phyloP scores from a whole-genome alignment of 2,888 invertebrate species.

The Stenodera caucasica region DNA sequence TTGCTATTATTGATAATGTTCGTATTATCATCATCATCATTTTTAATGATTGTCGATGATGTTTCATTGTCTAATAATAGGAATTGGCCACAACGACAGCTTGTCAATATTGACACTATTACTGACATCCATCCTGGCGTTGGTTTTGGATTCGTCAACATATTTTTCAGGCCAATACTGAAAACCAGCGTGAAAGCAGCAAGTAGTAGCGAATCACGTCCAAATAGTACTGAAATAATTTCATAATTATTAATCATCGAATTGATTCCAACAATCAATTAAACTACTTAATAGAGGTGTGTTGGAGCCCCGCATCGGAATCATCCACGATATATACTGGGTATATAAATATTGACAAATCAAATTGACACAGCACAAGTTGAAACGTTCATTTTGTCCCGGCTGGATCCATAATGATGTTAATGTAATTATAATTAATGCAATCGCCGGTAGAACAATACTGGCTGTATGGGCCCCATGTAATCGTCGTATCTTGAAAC shows the following conservation, averaged over 20 bases:
- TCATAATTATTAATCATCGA: constrained; percentile 19
- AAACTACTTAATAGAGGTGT: constrained; percentile 62
- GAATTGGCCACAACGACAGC: constrained; percentile 41
- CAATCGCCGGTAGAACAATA: constrained; percentile 60
- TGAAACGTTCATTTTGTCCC: constrained; percentile 60
- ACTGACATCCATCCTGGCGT: constrained; percentile 46
- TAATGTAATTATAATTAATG: constrained; percentile 59
- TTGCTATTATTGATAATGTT: constrained; percentile 35
- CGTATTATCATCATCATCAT: constrained; percentile 48
- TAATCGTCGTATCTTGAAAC: constrained; percentile 62
- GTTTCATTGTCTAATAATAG: constrained; percentile 37
- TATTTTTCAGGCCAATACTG: constrained; percentile 44
- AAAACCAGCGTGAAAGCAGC: constrained; percentile 44
- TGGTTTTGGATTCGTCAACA: constrained; percentile 40
- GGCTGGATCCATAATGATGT: constrained; percentile 62
- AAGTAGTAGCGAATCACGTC: constrained; percentile 46
- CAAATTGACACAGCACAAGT: constrained; percentile 63
- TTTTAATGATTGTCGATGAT: not conserved
- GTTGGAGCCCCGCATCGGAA: constrained; percentile 64
- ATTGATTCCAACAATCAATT: constrained; percentile 26
- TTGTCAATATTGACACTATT: constrained; percentile 36
- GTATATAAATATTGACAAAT: constrained; percentile 64
- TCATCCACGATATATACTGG: constrained; percentile 62
- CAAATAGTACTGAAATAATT: constrained; percentile 44
- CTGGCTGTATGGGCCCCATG: constrained; percentile 61